Percentiles rank a stretch among this genome's conserved stretches.
Conservation (phyloP, 92 coral and sea anemone species). For the Montipora capitata region DNA sequence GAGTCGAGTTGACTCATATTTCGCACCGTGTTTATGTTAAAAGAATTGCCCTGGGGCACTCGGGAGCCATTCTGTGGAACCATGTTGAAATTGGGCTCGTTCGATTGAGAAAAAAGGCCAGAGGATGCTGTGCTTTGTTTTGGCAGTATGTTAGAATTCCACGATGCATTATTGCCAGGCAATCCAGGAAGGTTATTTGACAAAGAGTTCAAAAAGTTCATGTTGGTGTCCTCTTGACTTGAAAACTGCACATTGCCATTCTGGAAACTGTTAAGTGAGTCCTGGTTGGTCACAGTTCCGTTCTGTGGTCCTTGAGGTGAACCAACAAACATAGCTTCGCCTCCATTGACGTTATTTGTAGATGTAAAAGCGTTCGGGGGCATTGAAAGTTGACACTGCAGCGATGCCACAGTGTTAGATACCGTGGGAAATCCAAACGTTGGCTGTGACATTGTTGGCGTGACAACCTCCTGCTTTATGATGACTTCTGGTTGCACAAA, state of each 20-base stretch:
- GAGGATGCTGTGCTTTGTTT: constrained; percentile 10
- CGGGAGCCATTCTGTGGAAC: constrained; percentile 29
- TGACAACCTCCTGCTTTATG: constrained; percentile 80
- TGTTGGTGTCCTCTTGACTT: constrained; percentile 46
- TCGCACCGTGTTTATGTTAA: constrained; percentile 19
- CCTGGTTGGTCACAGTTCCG: constrained; percentile 5
- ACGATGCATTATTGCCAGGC: background rate
- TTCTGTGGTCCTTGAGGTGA: constrained; percentile 29
- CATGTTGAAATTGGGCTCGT: constrained; percentile 4
- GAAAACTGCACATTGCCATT: constrained; percentile 26
- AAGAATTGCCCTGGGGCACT: background rate
- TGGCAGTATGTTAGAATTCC: constrained; percentile 2
- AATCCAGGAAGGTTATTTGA: constrained; percentile 12
- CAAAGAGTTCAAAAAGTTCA: constrained; percentile 47
- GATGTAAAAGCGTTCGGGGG: background rate
- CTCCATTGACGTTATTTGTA: constrained; percentile 11
- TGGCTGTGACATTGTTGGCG: constrained; percentile 74
- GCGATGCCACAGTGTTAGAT: constrained; percentile 39
- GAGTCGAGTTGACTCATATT: constrained; percentile 17
- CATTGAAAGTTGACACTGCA: constrained; percentile 24
- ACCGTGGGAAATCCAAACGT: constrained; percentile 54
- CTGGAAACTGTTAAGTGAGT: constrained; percentile 9
- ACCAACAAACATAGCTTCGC: background rate
- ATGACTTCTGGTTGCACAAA: constrained; percentile 6
- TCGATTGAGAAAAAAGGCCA: background rate